Evolutionary conservation across 1,140 invertebrate genomes (phyloP), one percentile per base, ranked within the genome.

Genomic region (Holcopasites calliopsidis): DNA sequence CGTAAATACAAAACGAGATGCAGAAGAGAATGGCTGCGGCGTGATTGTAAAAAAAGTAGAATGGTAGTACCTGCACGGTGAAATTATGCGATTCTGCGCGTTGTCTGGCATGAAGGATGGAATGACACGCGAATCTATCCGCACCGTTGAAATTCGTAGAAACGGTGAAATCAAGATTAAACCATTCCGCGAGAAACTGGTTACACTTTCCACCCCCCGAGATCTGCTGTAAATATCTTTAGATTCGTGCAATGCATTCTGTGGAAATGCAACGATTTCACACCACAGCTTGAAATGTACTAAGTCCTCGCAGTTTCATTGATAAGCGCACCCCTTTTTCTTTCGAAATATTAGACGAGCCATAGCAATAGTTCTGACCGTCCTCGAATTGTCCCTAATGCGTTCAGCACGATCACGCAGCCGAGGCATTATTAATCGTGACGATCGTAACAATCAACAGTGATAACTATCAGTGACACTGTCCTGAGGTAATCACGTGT

Each of bases 401-500:
- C 13, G 21, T 11, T 7, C 28, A 49, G n/a, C 49, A 21, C 38
- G 38, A 42, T n/a, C 64, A 52, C 28, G 62, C n/a, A n/a, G 16
- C 31, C 35, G 42, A 33, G 68, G 21, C 62, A 81, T 77, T 80
- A 75, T n/a, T n/a, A n/a, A 81, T 81, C 64, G 40, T 50, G 62
- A 81, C 65, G 69, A 81, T 81, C 71, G 72, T 75, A 76, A 60
- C 76, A 16, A 49, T 71, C 76, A 54, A 66, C 73, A 60, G 54
- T 44, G n/a, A 38, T 64, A 31, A 38, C 66, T 55, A 57, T 49
- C 68, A 64, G 58, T 62, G 54, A 68, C 75, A 70, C 62, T 47
- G 66, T 82, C 50, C 55, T 52, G 35, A 76, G 80, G 80, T 80
- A 83, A 70, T 85, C 77, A 82, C 76, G 80, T 71, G 74, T 33